Conservation (phyloP, 2,888 invertebrate genomes). For the Cosmorhoe ocellata region DNA sequence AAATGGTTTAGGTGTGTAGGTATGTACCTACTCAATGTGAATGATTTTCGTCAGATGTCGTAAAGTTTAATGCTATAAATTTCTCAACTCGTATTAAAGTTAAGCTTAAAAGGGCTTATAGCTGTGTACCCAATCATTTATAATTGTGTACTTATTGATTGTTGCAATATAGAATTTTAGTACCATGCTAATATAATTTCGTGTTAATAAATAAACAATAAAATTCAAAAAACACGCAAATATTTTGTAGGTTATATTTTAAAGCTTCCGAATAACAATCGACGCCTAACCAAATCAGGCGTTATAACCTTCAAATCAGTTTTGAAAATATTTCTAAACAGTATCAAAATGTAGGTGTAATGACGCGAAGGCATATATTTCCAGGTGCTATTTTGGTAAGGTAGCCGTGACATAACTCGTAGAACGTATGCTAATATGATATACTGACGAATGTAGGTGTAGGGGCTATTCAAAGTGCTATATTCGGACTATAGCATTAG, state of each 20-base stretch:
- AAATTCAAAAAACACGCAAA: too few relatives aligned
- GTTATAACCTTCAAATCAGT: neutral
- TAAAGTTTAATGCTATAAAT: constrained; percentile 30
- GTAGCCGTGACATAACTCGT: constrained; percentile 56
- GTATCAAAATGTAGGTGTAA: constrained; percentile 26
- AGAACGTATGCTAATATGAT: constrained; percentile 45
- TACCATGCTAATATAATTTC: neutral
- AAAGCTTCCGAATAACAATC: too few relatives aligned
- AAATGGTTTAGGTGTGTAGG: constrained; percentile 7
- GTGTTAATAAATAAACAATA: too few relatives aligned
- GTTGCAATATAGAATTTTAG: neutral
- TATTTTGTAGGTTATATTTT: too few relatives aligned
- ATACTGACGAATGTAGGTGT: constrained; percentile 53
- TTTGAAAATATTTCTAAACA: neutral
- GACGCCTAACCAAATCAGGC: too few relatives aligned
- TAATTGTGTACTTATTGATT: neutral
- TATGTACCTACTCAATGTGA: constrained; percentile 1
- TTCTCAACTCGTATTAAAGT: constrained; percentile 22
- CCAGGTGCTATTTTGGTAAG: constrained; percentile 43
- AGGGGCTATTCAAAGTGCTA: too few relatives aligned
- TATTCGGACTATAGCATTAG: too few relatives aligned
- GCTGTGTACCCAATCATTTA: constrained; percentile 6
- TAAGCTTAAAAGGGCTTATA: constrained; percentile 25
- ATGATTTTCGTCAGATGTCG: constrained; percentile 27
- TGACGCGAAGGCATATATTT: constrained; percentile 41